Evolutionary conservation across 2,888 invertebrate genomes (phyloP), one percentile per base, ranked within the genome.

Genomic region (Eristalis tenax): DNA sequence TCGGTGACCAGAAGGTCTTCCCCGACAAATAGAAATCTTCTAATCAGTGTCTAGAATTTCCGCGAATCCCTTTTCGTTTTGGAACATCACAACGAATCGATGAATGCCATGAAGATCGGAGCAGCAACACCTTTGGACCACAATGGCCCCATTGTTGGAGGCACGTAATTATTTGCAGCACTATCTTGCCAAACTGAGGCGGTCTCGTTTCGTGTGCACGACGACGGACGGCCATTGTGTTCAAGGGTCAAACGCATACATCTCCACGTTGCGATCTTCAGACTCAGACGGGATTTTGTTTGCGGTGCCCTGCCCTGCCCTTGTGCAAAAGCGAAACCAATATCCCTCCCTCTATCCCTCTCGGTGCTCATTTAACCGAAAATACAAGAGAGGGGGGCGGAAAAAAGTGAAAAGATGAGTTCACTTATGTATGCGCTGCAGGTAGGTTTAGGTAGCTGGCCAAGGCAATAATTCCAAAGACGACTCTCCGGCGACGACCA

Each of bases 321-420:
- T 28, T 26, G 38, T 28, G 38, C 38, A 66, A 82, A 82, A 64
- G 50, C 64, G 77, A 82, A 82, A 86, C 75, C 81, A 77, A 86
- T 86, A 77, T 61, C 74, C 22, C 28, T 18, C 10, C 50, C 18
- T 8, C 26, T 26, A 1, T 1, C 43, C n/a, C 43, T 4, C 10
- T 1, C 50, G 50, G 50, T 28, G 59, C 32, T 64, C 40, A 70
- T 78, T 57, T 77, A 69, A 64, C 64, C 59, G 59, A 77, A 40
- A 71, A 68, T 43, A 56, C 23, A 57, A 57, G 32, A 32, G 8
- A 32, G 15, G 56, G 26, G 15, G 32, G 13, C 1, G 28, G 11
- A 63, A 50, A 71, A 71, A 43, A 68, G 18, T 15, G 50, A 65
- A 77, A 56, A 56, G 75, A 84, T 70, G 70, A 80, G 65, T 80